Evolutionary conservation across 1,140 invertebrate species (phyloP).

Genomic region (Pseudomyrmex dendroicus): DNA sequence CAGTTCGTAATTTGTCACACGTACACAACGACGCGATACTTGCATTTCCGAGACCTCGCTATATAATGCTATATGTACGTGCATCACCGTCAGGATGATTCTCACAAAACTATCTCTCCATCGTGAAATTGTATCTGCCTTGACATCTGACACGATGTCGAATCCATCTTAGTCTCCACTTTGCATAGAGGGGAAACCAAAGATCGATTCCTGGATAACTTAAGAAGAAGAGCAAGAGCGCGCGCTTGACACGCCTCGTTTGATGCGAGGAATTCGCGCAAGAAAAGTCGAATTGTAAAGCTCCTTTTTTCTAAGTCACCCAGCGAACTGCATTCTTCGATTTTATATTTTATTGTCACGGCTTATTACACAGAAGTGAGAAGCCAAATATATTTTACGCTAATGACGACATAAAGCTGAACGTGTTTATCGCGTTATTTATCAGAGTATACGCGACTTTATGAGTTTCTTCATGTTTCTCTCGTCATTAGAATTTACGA

Average conservation of each 20-base stretch:
- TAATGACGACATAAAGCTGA: no score
- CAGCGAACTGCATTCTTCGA: slow-evolving; percentile 7
- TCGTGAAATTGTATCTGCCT: slow-evolving; percentile 32
- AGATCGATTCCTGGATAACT: slow-evolving; percentile 21
- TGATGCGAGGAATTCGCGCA: slow-evolving; percentile 21
- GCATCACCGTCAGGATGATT: not conserved
- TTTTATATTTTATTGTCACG: no score
- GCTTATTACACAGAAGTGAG: no score
- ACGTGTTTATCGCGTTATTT: no score
- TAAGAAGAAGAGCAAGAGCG: slow-evolving; percentile 13
- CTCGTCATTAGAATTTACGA: no score
- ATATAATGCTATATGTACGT: no score
- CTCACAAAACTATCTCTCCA: not conserved
- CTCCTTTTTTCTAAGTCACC: not conserved
- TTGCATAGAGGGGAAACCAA: slow-evolving; percentile 17
- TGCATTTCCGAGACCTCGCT: no score
- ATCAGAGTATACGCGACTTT: no score
- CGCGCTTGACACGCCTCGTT: slow-evolving; percentile 34
- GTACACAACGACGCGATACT: no score
- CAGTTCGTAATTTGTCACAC: no score
- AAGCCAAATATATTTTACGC: no score
- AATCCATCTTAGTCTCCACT: not conserved
- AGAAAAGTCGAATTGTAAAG: slow-evolving; percentile 42
- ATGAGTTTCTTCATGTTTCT: no score
- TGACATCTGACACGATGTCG: slow-evolving; percentile 36